Base-by-base conservation (phyloP, 2,888 invertebrate genomes). In the Microctonus aethiopoides region DNA sequence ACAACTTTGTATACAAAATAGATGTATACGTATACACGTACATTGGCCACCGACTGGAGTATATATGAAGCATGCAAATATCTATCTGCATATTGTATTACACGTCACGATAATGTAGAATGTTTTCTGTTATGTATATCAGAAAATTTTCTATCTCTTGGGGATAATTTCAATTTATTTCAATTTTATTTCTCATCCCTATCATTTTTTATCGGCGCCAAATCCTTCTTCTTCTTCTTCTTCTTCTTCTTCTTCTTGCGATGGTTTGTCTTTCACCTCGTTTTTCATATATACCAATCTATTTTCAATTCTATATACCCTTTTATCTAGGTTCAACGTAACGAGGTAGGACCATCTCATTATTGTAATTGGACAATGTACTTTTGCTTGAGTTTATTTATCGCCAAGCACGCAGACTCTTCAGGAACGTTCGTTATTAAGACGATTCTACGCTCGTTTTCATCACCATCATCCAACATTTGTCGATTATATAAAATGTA, bases 11-110 rank as follows among this genome's bases (percentile, higher is more conserved):
- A 46, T 16, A 46, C 46, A 46, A n/a, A 46, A 46, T 7, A 46
- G 16, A 46, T 16, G 16, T 6, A 46, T n/a, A 39, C 39, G 11
- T 39, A 16, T 7, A 46, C n/a, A 7, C 16, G 16, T 16, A 46
- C 16, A 46, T 46, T 46, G 46, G 7, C 16, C 16, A 7, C 29
- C 29, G 7, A 29, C 29, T 29, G 68, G 16, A 2, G 3, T n/a
- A 16, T 46, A 16, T 72, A 70, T 74, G 52, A 20, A 41, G 46
- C 59, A 82, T 83, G 83, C 83, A 83, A 85, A 84, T 85, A 83
- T 81, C 81, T 77, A 79, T 82, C 80, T 82, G 81, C 82, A 81
- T 83, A 83, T 83, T 83, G 82, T 84, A 80, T 85, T 84, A 83
- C 81, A 77, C 80, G 79, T 81, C 79, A 80, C 80, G 81, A 83